Conservation (phyloP, 2,113 vertebrate genomes). For the Lampris megalopsis region DNA sequence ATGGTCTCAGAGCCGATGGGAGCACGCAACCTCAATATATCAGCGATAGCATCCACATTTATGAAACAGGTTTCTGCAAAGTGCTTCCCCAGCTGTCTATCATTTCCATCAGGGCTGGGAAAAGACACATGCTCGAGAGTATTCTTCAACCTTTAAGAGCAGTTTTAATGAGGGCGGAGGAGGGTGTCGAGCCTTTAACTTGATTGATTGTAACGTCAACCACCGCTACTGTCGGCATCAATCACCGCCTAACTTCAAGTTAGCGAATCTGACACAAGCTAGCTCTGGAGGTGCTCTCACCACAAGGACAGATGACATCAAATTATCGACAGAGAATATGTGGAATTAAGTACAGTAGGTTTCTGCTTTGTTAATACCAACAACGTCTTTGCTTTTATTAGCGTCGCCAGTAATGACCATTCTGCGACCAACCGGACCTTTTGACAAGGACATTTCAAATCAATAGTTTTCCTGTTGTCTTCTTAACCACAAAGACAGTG, state of each 20-base stretch:
- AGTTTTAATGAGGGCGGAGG: constrained; percentile 70
- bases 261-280: constrained; percentile 66
- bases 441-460: background rate
- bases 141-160: constrained; percentile 55
- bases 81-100: constrained; percentile 32
- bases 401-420: constrained; percentile 15
- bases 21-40: constrained; percentile 19
- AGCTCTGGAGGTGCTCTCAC: constrained; percentile 54
- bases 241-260: constrained; percentile 74
- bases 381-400: constrained; percentile 33
- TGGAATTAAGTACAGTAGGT: constrained; percentile 50
- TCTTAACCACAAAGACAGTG: constrained; percentile 8
- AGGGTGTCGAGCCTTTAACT: constrained; percentile 49
- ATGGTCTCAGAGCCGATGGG: constrained; percentile 19
- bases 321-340: constrained; percentile 67
- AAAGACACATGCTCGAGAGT: constrained; percentile 33
- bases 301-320: constrained; percentile 72
- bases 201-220: constrained; percentile 78
- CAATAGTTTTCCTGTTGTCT: background rate
- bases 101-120: constrained; percentile 47
- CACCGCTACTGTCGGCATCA: constrained; percentile 65
- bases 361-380: constrained; percentile 33
- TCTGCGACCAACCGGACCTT: constrained; percentile 5
- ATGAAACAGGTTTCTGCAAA: constrained; percentile 21
- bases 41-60: constrained; percentile 11